phyloP scores from a whole-genome alignment of 2,113 vertebrate genomes.

The Saguinus midas region DNA sequence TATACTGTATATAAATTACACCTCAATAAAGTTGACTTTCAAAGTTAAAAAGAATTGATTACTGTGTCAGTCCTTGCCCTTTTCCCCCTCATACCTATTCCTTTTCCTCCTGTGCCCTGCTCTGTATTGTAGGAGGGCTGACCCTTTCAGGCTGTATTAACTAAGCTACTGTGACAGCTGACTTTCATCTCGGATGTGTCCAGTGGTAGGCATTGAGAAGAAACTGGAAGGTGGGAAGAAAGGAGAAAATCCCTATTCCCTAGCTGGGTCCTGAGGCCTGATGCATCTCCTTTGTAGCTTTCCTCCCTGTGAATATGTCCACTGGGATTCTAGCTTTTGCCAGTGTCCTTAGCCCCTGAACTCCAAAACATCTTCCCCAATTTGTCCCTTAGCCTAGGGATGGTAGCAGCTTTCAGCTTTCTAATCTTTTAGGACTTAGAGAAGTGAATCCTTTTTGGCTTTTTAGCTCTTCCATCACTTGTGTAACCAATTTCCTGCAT shows the following conservation, averaged over 20 bases:
- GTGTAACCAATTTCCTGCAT: neutral
- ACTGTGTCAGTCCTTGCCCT: neutral
- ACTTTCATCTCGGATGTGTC: neutral
- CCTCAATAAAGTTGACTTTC: constrained; percentile 44
- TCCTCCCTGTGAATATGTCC: neutral
- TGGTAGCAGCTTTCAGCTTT: neutral
- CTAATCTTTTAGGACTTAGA: neutral
- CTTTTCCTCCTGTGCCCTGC: neutral
- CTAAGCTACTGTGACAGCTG: neutral
- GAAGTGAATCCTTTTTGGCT: neutral
- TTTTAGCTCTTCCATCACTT: neutral
- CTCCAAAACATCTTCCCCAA: neutral
- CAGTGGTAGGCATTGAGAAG: neutral
- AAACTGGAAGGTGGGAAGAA: neutral
- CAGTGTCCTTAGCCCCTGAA: neutral
- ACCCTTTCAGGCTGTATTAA: constrained; percentile 2
- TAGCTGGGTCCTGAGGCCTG: neutral
- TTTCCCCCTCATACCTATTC: neutral
- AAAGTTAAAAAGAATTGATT: constrained; percentile 3
- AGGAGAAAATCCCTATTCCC: neutral
- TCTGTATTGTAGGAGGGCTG: neutral
- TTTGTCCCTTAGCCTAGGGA: constrained; percentile 13
- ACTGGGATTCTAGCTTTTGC: neutral
- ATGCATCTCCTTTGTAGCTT: neutral
- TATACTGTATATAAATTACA: neutral